Percentiles rank a stretch among this genome's conserved stretches.
Conservation (phyloP, 1,140 invertebrate genomes). For the Coelopa frigida region DNA sequence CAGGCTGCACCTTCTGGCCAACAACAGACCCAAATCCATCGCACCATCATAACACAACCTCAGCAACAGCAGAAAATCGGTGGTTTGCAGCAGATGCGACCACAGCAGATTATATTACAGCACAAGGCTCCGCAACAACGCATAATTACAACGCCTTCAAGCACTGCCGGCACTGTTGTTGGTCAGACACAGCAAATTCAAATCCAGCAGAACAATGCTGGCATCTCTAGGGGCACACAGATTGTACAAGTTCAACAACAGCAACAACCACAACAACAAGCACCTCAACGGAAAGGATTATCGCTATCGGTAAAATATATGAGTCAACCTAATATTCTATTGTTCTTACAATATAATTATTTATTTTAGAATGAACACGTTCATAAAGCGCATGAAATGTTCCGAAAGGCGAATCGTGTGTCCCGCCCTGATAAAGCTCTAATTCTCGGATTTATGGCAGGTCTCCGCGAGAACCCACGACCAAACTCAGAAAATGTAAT, state of each 20-base stretch:
- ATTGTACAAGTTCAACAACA: constrained; percentile 13
- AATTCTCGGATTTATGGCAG: constrained; percentile 97
- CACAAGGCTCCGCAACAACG: constrained; percentile 39
- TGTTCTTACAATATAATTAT: background rate
- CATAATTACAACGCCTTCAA: constrained; percentile 38
- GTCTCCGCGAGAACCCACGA: constrained; percentile 50
- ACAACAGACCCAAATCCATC: constrained; percentile 28
- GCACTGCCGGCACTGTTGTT: constrained; percentile 23
- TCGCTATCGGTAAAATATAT: constrained; percentile 64
- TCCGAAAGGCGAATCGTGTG: constrained; percentile 89
- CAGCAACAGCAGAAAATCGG: constrained; percentile 26
- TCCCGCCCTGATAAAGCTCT: constrained; percentile 93
- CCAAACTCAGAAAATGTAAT: constrained; percentile 43
- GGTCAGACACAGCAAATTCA: constrained; percentile 44
- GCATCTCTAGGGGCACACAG: constrained; percentile 6
- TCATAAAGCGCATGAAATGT: constrained; percentile 96
- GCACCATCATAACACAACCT: constrained; percentile 25
- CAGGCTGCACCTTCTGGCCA: constrained; percentile 29
- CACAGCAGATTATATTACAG: constrained; percentile 38
- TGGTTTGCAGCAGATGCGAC: constrained; percentile 33
- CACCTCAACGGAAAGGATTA: constrained; percentile 59
- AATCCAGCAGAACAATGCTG: constrained; percentile 19
- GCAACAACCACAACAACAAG: constrained; percentile 25
- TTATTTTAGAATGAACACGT: constrained; percentile 82
- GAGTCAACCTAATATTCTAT: background rate